These are phyloP conservation scores for Ellobius talpinus DNA, from an alignment of 2,113 vertebrate genomes.

Conservation along the genomic window DNA sequence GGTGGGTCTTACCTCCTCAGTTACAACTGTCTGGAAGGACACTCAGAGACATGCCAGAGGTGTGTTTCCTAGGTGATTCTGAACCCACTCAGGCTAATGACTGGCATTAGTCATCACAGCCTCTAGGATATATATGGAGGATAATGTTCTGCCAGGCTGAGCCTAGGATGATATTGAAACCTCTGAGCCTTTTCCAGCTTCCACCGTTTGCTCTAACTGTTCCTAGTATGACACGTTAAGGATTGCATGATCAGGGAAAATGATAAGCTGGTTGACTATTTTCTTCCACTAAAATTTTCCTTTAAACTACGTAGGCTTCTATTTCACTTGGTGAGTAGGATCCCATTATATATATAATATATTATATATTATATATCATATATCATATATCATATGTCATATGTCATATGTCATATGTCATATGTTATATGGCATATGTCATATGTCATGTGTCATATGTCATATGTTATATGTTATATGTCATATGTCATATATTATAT, in stretches of 20 bases:
- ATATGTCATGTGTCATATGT: too few species aligned
- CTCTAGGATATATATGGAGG: background rate
- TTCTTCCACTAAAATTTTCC: background rate
- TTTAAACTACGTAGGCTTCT: background rate
- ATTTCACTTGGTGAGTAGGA: background rate
- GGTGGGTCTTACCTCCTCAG: background rate
- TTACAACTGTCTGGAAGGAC: background rate
- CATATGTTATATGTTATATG: too few species aligned
- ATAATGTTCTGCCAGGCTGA: background rate
- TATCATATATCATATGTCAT: background rate
- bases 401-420: too few species aligned
- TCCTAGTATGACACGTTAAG: background rate
- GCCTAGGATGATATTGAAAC: background rate
- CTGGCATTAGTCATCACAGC: background rate
- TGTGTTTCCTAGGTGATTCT: background rate
- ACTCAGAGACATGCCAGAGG: background rate
- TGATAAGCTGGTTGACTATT: background rate
- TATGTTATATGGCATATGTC: too few species aligned
- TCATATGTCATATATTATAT: background rate
- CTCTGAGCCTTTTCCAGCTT: background rate
- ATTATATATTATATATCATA: background rate
- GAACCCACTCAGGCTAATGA: background rate
- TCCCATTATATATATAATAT: background rate
- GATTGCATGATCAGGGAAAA: background rate
- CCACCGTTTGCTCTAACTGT: background rate